Base-by-base conservation (phyloP, 2,113 vertebrate species). In the Piaya cayana region DNA sequence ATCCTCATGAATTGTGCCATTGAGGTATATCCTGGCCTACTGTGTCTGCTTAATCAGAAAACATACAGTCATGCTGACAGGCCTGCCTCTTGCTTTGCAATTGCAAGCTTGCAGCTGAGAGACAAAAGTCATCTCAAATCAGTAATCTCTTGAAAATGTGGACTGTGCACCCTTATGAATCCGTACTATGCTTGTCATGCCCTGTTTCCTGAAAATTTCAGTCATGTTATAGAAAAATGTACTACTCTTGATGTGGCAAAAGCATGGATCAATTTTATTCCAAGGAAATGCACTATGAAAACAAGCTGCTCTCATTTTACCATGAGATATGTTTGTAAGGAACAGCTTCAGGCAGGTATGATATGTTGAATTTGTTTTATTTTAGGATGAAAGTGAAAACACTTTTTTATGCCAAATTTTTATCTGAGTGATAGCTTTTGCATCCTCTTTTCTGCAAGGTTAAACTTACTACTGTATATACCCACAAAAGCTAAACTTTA, bases 31-130 rank as follows among this genome's bases (percentile, higher is more conserved):
- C 13, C 22, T 72, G 42, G 58, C 8, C 34, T 72, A 26, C 69
- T 72, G 9, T 7, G 39, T 26, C 62, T 64, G 14, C 53, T 82
- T 42, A 27, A 64, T 11, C 39, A 53, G 72, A 76, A 90, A 49
- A 16, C 0, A 0, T 5, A 16, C 25, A 62, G 4, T 43, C 1
- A 0, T 27, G 45, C 15, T 42, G 15, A 58, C 8, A 15, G 29
- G 6, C 29, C 63, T 69, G 26, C 22, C 36, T 71, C 74, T 77
- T 68, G 10, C 49, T 39, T 83, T 52, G 47, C 27, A 59, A 12
- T 16, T 45, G 50, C 17, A 63, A 67, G 6, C 8, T 30, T 36
- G 43, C 32, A 39, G n/a, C 27, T 63, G 13, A 12, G 34, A 74
- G 15, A 32, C 17, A 55, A 45, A 87, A 75, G 27, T 62, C 45